These are phyloP conservation scores for Caenorhabditis becei DNA, from an alignment of 2,888 invertebrate species.

Conservation along the genomic window DNA sequence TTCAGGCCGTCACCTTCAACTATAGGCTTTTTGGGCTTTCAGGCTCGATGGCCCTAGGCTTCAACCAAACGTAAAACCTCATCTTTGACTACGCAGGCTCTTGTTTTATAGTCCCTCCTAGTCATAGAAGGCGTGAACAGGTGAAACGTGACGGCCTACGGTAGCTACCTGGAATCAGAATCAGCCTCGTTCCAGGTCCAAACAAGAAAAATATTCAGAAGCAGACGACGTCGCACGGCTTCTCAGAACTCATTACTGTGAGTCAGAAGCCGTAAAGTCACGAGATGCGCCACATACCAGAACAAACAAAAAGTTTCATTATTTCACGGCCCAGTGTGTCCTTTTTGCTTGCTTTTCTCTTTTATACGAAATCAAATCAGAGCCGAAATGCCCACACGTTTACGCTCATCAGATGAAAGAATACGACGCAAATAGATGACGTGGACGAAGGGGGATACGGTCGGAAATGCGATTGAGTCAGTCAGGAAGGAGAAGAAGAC, in stretches of 20 bases:
- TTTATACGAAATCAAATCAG: constrained; percentile 40
- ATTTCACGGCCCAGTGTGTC: constrained; percentile 13
- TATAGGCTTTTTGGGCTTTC: no score
- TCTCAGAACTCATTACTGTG: background rate
- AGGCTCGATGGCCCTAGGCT: no score
- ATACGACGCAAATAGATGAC: constrained; percentile 52
- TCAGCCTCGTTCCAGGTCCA: background rate
- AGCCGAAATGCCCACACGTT: background rate
- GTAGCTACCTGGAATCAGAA: no score
- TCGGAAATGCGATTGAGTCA: constrained; percentile 44
- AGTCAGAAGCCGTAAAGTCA: background rate
- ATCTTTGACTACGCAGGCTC: no score
- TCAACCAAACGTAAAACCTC: no score
- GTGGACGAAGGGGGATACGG: constrained; percentile 44
- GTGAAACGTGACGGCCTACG: no score
- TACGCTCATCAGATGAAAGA: background rate
- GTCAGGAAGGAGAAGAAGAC: background rate
- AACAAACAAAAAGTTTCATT: constrained; percentile 54
- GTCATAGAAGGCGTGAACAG: no score
- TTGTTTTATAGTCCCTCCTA: no score
- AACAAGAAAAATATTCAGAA: background rate
- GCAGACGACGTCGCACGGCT: background rate
- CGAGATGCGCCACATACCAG: background rate
- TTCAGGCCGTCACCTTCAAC: no score
- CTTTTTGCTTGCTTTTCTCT: constrained; percentile 23